A percentile compares a stretch with the other conserved stretches of the same genome.
phyloP scores from a whole-genome alignment of 2,113 vertebrate genomes.

The Pelecanus crispus region DNA sequence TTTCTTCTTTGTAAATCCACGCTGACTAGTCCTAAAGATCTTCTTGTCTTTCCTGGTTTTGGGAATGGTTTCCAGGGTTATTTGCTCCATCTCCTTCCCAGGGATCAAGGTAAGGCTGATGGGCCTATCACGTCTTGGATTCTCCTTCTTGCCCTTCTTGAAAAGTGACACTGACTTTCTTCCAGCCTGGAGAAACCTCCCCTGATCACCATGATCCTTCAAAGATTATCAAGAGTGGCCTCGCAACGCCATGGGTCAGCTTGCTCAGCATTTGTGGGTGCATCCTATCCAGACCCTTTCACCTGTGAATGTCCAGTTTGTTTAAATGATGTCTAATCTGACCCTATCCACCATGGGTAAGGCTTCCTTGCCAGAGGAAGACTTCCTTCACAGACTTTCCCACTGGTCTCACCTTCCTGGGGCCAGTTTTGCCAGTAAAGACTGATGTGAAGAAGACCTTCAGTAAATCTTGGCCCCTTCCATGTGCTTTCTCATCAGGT shows the following conservation, averaged over 20 bases:
- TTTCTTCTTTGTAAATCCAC: not conserved
- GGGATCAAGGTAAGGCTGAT: not conserved
- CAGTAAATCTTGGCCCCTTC: not conserved
- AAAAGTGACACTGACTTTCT: fast-evolving
- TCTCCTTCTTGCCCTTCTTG: not conserved
- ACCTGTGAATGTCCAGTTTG: not conserved
- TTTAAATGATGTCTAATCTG: not conserved
- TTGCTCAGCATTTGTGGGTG: not conserved
- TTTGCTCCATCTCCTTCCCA: not conserved
- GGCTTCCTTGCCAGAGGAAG: not conserved
- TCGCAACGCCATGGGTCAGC: not conserved
- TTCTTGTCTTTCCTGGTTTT: not conserved
- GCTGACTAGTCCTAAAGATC: not conserved
- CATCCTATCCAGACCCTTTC: not conserved
- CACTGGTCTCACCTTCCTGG: too few relatives aligned
- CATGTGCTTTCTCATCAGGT: not conserved
- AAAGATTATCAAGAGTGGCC: not conserved
- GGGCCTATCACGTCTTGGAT: not conserved
- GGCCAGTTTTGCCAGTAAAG: not conserved
- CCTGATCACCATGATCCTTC: not conserved
- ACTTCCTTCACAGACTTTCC: not conserved
- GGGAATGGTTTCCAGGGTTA: not conserved
- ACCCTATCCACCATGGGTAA: fast-evolving
- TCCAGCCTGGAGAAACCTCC: not conserved
- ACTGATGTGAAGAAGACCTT: not conserved